Conservation (phyloP, 2,797 vertebrate species). For the Spondyliosoma cantharus region DNA sequence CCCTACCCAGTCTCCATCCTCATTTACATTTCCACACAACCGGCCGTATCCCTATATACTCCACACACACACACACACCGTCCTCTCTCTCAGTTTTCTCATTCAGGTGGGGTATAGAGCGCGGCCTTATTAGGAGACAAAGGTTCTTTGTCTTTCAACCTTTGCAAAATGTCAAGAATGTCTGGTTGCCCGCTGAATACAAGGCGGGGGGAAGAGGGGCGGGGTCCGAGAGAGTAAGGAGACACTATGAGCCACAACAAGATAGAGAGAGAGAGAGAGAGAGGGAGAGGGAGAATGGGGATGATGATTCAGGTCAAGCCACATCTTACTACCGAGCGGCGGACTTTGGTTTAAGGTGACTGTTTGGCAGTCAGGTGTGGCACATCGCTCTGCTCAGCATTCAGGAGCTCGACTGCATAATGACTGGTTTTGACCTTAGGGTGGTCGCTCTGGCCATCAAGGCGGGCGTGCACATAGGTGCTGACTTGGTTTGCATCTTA, state of each 20-base stretch:
- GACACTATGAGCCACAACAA: slow-evolving; percentile 49
- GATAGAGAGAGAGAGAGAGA: slow-evolving; percentile 8
- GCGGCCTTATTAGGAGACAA: slow-evolving; percentile 86
- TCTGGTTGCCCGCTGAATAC: slow-evolving; percentile 75
- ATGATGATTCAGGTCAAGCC: slow-evolving; percentile 68
- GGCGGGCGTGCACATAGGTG: not conserved
- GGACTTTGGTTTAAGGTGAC: slow-evolving; percentile 50
- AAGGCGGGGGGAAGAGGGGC: slow-evolving; percentile 5
- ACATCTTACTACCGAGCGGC: slow-evolving; percentile 47
- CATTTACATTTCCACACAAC: slow-evolving; percentile 52
- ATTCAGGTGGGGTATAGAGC: slow-evolving; percentile 80
- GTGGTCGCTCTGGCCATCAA: slow-evolving; percentile 5
- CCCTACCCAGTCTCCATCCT: slow-evolving; percentile 30
- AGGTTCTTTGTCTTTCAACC: slow-evolving; percentile 88
- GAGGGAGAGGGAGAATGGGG: slow-evolving; percentile 12
- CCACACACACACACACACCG: not conserved
- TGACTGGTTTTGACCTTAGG: slow-evolving; percentile 42
- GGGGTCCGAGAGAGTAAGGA: slow-evolving; percentile 37
- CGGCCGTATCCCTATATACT: slow-evolving; percentile 16
- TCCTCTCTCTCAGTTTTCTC: slow-evolving; percentile 67
- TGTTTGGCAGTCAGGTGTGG: slow-evolving; percentile 49
- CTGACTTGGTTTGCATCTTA: slow-evolving; percentile 7
- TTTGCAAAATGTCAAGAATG: slow-evolving; percentile 89
- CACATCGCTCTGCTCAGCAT: slow-evolving; percentile 30
- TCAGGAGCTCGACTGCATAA: slow-evolving; percentile 25